Evolutionary conservation across 2,797 vertebrate genomes (phyloP).

Genomic region (Melanotaenia boesemani): DNA sequence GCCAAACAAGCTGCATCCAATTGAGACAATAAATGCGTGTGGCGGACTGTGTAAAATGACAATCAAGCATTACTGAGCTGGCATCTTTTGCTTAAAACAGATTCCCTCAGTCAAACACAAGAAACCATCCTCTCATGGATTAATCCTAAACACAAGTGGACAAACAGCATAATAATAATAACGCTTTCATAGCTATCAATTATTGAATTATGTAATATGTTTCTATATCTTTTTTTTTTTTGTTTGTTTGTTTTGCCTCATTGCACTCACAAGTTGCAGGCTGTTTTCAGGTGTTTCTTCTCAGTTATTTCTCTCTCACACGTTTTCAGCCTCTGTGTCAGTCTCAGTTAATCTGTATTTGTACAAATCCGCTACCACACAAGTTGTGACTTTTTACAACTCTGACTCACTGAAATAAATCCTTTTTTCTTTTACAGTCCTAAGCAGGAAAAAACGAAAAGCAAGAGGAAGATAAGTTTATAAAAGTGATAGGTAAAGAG

Average conservation of each 20-base stretch:
- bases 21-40: conserved; percentile 75
- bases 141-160: conserved; percentile 53
- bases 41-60: conserved; percentile 74
- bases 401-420: conserved; percentile 61
- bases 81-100: conserved; percentile 66
- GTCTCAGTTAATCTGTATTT: conserved; percentile 67
- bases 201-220: conserved; percentile 55
- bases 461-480: conserved; percentile 25
- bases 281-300: conserved; percentile 57
- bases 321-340: conserved; percentile 39
- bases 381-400: conserved; percentile 59
- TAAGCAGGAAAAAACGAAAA: conserved; percentile 27
- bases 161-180: conserved; percentile 46
- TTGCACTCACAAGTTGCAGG: conserved; percentile 14
- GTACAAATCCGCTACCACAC: conserved; percentile 63
- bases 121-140: conserved; percentile 29
- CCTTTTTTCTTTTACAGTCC: conserved; percentile 38
- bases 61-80: conserved; percentile 76
- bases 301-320: conserved; percentile 23
- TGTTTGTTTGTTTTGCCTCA: neutral
- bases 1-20: conserved; percentile 75
- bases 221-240: neutral
- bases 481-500: conserved; percentile 11
- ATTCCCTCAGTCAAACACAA: conserved; percentile 39
- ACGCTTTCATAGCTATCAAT: conserved; percentile 34